Evolutionary conservation across 2,888 invertebrate genomes (phyloP), one percentile per base, ranked within the genome.

Genomic region (Eupithecia abbreviata): DNA sequence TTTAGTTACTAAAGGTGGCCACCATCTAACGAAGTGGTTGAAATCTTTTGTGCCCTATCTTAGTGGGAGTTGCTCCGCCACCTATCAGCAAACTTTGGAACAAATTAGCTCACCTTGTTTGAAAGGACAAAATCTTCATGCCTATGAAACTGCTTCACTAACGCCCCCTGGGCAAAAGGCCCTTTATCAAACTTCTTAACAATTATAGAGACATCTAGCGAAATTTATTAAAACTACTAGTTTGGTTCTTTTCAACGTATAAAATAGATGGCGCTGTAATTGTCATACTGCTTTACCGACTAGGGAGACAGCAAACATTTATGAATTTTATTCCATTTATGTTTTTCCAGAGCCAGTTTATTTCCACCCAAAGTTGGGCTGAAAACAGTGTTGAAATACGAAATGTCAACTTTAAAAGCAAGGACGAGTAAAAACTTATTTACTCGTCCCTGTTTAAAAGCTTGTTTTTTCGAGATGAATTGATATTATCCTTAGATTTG

Each of bases 251-350:
- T 13, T 66, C 42, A 66, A 13, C 13, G 2, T 5, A 45, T 0
- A n/a, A 2, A 51, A 43, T 12, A 78, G 81, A 74, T 80, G 76
- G 73, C 81, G 77, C 51, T 77, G 15, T 41, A n/a, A 41, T 12
- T 12, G 5, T 13, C 2, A 55, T n/a, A 30, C 81, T 82, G 78
- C 73, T 83, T 82, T 82, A 82, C 76, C 82, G 80, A 83, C 81
- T 83, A 84, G 79, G 79, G 82, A 49, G 73, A 10, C 15, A 30
- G 18, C 58, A 18, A 30, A 71, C 7, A 42, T 66, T 12, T 62
- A 51, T 51, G 6, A 15, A 51, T 62, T 55, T 55, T n/a, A n/a
- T 55, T n/a, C 3, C 0, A 18, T 0, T 58, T 18, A 5, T 18
- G 9, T n/a, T 55, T 55, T 55, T 7, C 55, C n/a, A 13, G 55